phyloP scores from a whole-genome alignment of 2,113 vertebrate species.

The Solea solea region DNA sequence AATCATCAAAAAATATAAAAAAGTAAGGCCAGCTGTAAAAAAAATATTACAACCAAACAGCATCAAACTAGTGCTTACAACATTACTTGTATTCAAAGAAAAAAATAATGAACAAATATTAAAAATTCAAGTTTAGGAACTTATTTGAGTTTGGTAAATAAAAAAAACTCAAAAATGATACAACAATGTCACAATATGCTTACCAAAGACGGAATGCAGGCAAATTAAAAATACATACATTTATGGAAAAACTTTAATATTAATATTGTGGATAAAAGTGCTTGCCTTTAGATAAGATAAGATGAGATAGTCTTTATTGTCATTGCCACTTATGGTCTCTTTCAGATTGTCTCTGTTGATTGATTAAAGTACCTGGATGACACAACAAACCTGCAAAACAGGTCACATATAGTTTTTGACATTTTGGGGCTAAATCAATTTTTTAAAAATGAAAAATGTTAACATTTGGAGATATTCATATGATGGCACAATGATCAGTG shows the following conservation, averaged over 20 bases:
- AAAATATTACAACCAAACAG: neutral
- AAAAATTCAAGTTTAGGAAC: conserved; percentile 6
- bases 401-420: neutral
- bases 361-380: conserved; percentile 58
- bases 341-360: conserved; percentile 11
- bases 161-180: conserved; percentile 10
- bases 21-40: neutral
- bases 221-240: conserved; percentile 30
- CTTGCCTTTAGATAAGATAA: neutral
- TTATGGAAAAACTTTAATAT: neutral
- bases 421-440: neutral
- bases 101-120: neutral
- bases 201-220: neutral
- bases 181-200: neutral
- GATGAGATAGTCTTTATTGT: too few relatives aligned
- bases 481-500: neutral
- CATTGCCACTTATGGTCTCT: neutral
- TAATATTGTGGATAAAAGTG: conserved; percentile 16
- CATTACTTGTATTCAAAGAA: neutral
- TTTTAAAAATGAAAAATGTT: neutral
- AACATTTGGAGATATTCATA: neutral
- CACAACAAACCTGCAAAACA: neutral
- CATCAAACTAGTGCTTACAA: conserved; percentile 15
- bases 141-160: neutral
- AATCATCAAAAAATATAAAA: neutral